Base-by-base conservation (phyloP, 2,113 vertebrate species). In the Centropus unirufus region DNA sequence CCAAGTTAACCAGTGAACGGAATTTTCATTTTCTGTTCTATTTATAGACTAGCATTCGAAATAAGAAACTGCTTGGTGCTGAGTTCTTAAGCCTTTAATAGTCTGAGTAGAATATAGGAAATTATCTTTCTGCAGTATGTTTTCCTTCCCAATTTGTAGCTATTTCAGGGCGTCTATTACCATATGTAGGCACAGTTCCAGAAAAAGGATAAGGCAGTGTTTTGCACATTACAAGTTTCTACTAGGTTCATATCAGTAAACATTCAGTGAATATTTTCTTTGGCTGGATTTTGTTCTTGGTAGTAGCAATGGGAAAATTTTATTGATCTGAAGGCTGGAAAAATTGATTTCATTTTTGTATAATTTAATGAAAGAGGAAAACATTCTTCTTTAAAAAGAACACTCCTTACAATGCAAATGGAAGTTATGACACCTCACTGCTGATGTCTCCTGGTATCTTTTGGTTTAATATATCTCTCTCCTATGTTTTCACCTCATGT, bases 31-130 rank as follows among this genome's bases (percentile, higher is more conserved):
- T 81, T 83, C 64, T 63, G 4, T 68, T 87, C 83, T 92, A 68
- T 97, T 97, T 95, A 81, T 87, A 84, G 90, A 95, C 88, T 18
- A 79, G 34, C 76, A 95, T 63, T 69, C 83, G 92, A 95, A 93
- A 83, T 87, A 96, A 94, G 61, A 96, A 66, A 87, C 83, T 96
- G 54, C 79, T 94, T 89, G 74, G 49, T 96, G 70, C 32, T 96
- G 73, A 84, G 47, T 76, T 87, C 85, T 97, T 89, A 95, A 94
- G 72, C 44, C 52, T 94, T 96, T 94, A 95, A 77, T 81, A 92
- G 9, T 88, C 32, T 51, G 27, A 32, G 72, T 23, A 93, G 93
- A 96, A 95, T 67, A 95, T 14, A 61, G 22, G 27, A 92, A 90
- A 91, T 80, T 82, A 77, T 69, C 27, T 78, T 96, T 73, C 55